Evolutionary conservation across 1,140 invertebrate species (phyloP), one percentile per base, ranked within the genome.

Genomic region (Micrasema minimum): DNA sequence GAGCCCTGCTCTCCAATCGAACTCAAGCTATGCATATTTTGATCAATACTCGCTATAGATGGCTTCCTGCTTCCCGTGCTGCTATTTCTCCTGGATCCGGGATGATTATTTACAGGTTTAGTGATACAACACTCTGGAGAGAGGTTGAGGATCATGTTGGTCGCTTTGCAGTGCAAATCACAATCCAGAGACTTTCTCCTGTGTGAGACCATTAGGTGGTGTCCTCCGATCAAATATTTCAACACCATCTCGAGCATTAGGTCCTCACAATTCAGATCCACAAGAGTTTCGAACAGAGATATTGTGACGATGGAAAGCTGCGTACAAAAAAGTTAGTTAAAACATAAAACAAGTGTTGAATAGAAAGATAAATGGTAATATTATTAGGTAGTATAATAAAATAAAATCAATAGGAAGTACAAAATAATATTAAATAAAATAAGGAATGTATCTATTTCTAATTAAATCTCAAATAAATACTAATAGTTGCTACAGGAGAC

Each of bases 211-310:
- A 96, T 94, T 0, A 98, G 88, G 83, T 98, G 95, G n/a, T 91
- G 91, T 78, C 95, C 95, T 11, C 93, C 93, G 74, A 93, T 87
- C 51, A 98, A 84, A 78, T 96, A 92, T 83, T 91, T 92, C 74
- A 96, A 91, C 53, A 98, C 88, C 23, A 98, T 83, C 78, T 97
- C 94, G 76, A 97, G 85, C 92, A 98, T 96, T n/a, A 98, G 88
- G 81, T 99, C 97, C 84, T 99, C 97, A 82, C 95, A 98, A 79
- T 97, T 95, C 45, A 99, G 83, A 77, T 96, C 91, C 22, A 99
- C 85, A 61, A 99, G 82, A 0, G 96, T 97, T 80, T 96, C 91
- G 79, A 99, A 95, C 7, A 99, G 79, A 0, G 93, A 91, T 72
- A 99, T 80, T 0, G 96, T 96, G 1, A 97, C 94, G 71, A 98